Evolutionary conservation across 2,113 vertebrate species (phyloP), one percentile per base, ranked within the genome.

Genomic region (Misgurnus anguillicaudatus): DNA sequence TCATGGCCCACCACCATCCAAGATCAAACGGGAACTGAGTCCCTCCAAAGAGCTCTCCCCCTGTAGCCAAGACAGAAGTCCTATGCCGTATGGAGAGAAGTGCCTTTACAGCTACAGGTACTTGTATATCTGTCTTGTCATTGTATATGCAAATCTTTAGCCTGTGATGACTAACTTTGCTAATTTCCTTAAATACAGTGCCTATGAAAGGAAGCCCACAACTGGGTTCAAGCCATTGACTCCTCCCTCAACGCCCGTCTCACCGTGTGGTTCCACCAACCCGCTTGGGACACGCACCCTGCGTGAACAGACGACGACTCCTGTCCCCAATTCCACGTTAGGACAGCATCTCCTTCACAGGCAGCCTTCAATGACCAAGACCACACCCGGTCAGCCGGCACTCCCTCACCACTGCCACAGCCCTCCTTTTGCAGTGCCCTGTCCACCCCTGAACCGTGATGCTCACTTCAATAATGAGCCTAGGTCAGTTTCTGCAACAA

Each of bases 41-140:
- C 94, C 95, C 14, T 94, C 95, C 85, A 94, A 94, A 0, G 95
- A 96, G 86, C 90, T 95, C 79, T 96, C 95, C 0, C 94, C 96
- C 86, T 98, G 97, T 84, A 94, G 93, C 88, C 96, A 95, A 2
- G 94, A 97, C 87, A 91, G 95, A 91, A 93, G 92, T 89, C 93
- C 95, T 38, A 92, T 94, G 86, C 92, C 90, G 89, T 98, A 96
- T 42, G 93, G 94, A 93, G 97, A 99, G 91, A 99, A 98, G 96
- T 98, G 97, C 97, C 97, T 98, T 95, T 98, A 97, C 94, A 98
- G 95, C 92, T 97, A 97, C 93, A 98, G 97, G 97, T 98, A 89
- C n/a, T 53, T 6, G 9, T 19, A 57, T 13, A 51, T 51, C 21
- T 13, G 11, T 41, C 21, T 67, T 9, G 0, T 60, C 21, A 11